Evolutionary conservation across 2,113 vertebrate genomes (phyloP), one percentile per base, ranked within the genome.

Genomic region (Pardalotus punctatus): DNA sequence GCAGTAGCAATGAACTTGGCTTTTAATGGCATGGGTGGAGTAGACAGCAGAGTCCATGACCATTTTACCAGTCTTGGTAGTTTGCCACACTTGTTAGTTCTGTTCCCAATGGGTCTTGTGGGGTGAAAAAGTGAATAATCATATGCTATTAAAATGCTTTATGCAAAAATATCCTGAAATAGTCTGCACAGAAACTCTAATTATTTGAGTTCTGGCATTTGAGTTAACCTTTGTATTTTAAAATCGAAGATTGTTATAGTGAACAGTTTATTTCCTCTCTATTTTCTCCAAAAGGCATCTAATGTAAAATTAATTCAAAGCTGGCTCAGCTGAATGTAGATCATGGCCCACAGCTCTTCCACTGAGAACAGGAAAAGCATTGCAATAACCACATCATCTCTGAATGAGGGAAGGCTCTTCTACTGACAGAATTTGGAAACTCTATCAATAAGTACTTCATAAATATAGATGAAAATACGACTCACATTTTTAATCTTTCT

Each of bases 401-500:
- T 83, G 80, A 48, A 50, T 38, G 45, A 58, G 40, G 35, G 38
- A 70, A 79, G 40, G 22, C 40, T 65, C 29, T 91, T 72, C 72
- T 54, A 9, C 36, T 86, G 62, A 35, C 24, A 86, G 58, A 88
- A 78, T 47, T 29, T 70, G 67, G 67, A 60, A 94, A 71, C 29
- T 54, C 62, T 77, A 11, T 66, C 91, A 79, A 31, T 67, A 89
- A 14, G 6, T 69, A 33, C 35, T 91, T 95, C 81, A 87, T 94
- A 94, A 96, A 97, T 95, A 94, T 81, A 93, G 71, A 96, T 96
- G 50, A 92, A 95, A 93, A 94, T 51, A 56, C 47, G 62, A 29
- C 15, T 92, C 43, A 57, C 1, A 0, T 92, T 95, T 95, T 93
- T 93, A 88, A 88, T 93, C 64, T 96, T 96, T 83, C 38, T 64